Evolutionary conservation across 2,888 invertebrate species (phyloP).

Genomic region (Caenorhabditis zanzibari): DNA sequence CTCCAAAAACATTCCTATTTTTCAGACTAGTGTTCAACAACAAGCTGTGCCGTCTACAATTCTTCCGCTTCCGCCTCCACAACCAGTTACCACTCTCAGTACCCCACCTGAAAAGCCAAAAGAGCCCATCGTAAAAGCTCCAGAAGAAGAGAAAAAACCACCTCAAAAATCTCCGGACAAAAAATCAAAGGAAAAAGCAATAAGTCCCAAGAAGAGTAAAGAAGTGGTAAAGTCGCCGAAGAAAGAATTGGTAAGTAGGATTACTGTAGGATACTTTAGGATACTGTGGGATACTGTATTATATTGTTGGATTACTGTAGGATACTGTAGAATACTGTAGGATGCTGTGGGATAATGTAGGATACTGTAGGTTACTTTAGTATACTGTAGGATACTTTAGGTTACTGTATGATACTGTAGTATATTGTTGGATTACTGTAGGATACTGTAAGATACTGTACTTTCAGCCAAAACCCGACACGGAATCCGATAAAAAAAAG

Average conservation of each 20-base stretch:
- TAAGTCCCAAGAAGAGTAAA: neutral
- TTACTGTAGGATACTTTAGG: neutral
- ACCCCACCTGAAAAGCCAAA: neutral
- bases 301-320: neutral
- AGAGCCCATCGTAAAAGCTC: neutral
- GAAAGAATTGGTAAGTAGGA: conserved; percentile 16
- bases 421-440: neutral
- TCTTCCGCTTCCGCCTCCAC: neutral
- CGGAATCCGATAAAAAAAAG: conserved; percentile 4
- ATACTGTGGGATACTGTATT: neutral
- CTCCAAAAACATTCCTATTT: neutral
- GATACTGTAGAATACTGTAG: neutral
- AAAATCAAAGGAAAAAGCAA: conserved; percentile 10
- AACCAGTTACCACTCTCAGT: neutral
- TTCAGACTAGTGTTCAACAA: neutral
- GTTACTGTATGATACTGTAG: neutral
- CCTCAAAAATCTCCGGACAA: neutral
- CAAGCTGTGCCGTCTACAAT: neutral
- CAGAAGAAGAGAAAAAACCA: neutral
- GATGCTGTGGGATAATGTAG: neutral
- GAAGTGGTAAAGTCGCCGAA: conserved; percentile 13
- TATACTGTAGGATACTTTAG: neutral
- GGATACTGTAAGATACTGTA: neutral
- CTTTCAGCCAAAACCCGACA: conserved; percentile 4
- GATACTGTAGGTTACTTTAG: neutral